phyloP scores from a whole-genome alignment of 2,888 invertebrate genomes.

The Phyto melanocephala region DNA sequence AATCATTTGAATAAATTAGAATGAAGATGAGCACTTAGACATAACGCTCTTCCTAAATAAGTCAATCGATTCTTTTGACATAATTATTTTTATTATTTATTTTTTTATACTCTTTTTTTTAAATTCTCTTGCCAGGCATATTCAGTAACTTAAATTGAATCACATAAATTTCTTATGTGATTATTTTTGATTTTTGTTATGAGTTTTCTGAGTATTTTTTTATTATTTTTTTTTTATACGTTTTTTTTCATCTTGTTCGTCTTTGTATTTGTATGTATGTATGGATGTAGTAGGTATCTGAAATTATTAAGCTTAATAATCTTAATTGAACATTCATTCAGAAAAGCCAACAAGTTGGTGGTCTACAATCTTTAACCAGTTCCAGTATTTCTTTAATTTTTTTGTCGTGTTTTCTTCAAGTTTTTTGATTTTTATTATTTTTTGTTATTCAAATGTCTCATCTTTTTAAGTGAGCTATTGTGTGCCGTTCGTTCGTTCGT shows the following conservation, averaged over 20 bases:
- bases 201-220: not conserved
- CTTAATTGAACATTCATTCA: constrained; percentile 64
- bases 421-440: not conserved
- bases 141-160: constrained; percentile 39
- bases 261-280: constrained; percentile 35
- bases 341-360: constrained; percentile 52
- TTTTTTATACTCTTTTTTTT: not conserved
- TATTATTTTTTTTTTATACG: constrained; percentile 1
- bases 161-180: constrained; percentile 40
- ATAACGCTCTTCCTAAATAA: not conserved
- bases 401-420: not conserved
- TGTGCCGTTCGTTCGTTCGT: constrained; percentile 31
- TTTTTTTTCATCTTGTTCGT: constrained; percentile 3
- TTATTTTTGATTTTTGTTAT: constrained; percentile 32
- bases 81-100: constrained; percentile 26
- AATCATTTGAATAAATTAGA: constrained; percentile 48
- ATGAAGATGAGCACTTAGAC: not conserved
- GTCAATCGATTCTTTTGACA: constrained; percentile 34
- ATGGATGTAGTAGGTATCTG: not conserved
- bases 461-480: constrained; percentile 59
- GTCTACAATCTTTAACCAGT: constrained; percentile 55
- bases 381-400: constrained; percentile 18
- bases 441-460: constrained; percentile 56
- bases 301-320: constrained; percentile 62
- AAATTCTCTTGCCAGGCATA: not conserved